Base-by-base conservation (phyloP, 2,113 vertebrate species). In the Sebastes schlegelii region DNA sequence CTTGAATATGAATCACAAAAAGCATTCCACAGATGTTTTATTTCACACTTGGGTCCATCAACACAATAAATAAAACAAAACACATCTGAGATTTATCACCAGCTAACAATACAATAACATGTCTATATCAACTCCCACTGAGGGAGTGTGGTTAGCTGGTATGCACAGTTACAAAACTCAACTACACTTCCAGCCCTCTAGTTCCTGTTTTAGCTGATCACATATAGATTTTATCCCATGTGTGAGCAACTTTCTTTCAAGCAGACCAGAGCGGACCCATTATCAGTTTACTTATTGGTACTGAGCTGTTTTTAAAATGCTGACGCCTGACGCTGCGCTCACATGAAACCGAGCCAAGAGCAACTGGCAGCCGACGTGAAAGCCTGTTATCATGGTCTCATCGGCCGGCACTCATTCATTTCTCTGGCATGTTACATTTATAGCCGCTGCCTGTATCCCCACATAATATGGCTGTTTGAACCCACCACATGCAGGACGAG, bases 331-430 rank as follows among this genome's bases (percentile, higher is more conserved):
- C 13, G 16, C 43, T 67, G 43, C 17, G 10, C 42, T 16, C 26
- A 34, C 42, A 48, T 42, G 45, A 68, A 40, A 51, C 13, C 9
- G 40, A 12, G 55, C 11, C 45, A 49, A 68, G 12, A 61, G 45
- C 65, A 69, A 51, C 76, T 61, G 45, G 26, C 66, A 61, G 46
- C 64, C 42, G 61, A 12, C 48, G n/a, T 71, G 61, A 57, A 76
- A 76, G 77, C 26, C 60, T 80, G 54, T 85, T 57, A 77, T 80
- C 72, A 83, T 70, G 75, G 70, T 65, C 72, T 76, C 23, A 34
- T 54, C 11, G 34, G 17, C 75, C 49, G 2, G n/a, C 48, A 40
- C 61, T 51, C 63, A 60, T 45, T 77, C 64, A 69, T 82, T 77
- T 83, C 8, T 45, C 61, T 54, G 55, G 34, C 65, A 48, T 58